Base-by-base conservation (phyloP, 30 jellyfish, hydroid and myxozoan species). In the Aurelia aurita complex sp. Pacific region DNA sequence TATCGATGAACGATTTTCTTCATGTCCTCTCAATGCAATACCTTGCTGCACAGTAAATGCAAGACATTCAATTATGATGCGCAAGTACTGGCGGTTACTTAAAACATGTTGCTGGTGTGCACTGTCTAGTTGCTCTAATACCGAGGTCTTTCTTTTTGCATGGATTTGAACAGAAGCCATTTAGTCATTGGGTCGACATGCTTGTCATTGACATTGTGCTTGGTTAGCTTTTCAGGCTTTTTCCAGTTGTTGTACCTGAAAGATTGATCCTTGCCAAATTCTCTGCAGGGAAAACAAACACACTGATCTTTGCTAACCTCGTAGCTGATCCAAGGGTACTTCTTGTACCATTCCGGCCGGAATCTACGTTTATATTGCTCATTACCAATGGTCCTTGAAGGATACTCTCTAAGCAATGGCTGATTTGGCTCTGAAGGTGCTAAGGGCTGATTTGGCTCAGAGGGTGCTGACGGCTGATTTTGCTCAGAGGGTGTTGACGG, bases 21-120 rank as follows among this genome's bases (percentile, higher is more conserved):
- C 75, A 32, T 81, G 83, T 5, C 73, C 75, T 14, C 90, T 38
- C 33, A 23, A 51, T 65, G 90, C 75, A 52, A 81, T 81, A 81
- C 75, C 54, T 67, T 80, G 90, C 52, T 80, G 90, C 16, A 43
- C 90, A 17, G 84, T 43, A 67, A 64, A 80, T 14, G 71, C 52
- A 51, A 81, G 57, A 46, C 85, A 81, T 66, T 81, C 74, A 66
- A 14, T 81, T 15, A 81, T 81, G 75, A 81, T 36, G 38, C 67
- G 74, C 61, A 67, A 57, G 29, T 81, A 67, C 74, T 33, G 83
- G 40, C 75, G 90, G 61, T 81, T 69, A 19, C 83, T 81, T 4
- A 40, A 5, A 33, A 12, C 53, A 6, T 81, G 85, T 23, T 38
- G 46, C 46, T 67, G 75, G 14, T 81, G 76, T 2, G 73, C 38